Percentiles rank a stretch among this genome's conserved stretches.
phyloP scores from a whole-genome alignment of 2,113 vertebrate genomes.

The Nerophis lumbriciformis region DNA sequence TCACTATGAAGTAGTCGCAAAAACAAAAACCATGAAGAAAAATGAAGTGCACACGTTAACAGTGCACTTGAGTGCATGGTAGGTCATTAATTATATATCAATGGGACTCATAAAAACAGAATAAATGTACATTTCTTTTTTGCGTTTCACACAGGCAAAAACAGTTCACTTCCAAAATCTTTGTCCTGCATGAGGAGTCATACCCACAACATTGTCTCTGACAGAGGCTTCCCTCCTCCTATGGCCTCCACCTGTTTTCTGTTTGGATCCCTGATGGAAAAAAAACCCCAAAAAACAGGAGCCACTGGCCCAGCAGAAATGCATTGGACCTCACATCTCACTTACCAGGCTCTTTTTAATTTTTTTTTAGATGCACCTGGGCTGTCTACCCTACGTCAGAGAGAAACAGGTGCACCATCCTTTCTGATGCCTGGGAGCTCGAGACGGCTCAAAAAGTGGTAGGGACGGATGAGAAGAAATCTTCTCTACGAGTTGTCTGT shows the following conservation, averaged over 20 bases:
- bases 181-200: constrained; percentile 48
- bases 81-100: constrained; percentile 28
- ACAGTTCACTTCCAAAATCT: constrained; percentile 17
- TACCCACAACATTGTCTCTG: constrained; percentile 43
- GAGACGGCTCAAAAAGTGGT: constrained; percentile 33
- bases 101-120: constrained; percentile 42
- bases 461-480: constrained; percentile 11
- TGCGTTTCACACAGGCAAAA: constrained; percentile 37
- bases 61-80: constrained; percentile 35
- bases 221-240: constrained; percentile 27
- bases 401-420: constrained; percentile 24
- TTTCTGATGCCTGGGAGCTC: constrained; percentile 27
- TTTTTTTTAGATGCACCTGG: constrained; percentile 16
- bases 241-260: constrained; percentile 35
- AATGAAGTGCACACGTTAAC: constrained; percentile 18
- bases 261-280: constrained; percentile 42
- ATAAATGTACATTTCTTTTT: constrained; percentile 36
- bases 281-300: constrained; percentile 23
- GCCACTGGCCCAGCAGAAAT: constrained; percentile 33
- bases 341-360: constrained; percentile 15
- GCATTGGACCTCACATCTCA: constrained; percentile 33
- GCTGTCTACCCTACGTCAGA: constrained; percentile 28
- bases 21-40: constrained; percentile 18
- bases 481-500: constrained; percentile 83
- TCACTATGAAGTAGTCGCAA: constrained; percentile 17